Evolutionary conservation across 2,888 invertebrate species (phyloP).

Genomic region (Ariolimax columbianus): DNA sequence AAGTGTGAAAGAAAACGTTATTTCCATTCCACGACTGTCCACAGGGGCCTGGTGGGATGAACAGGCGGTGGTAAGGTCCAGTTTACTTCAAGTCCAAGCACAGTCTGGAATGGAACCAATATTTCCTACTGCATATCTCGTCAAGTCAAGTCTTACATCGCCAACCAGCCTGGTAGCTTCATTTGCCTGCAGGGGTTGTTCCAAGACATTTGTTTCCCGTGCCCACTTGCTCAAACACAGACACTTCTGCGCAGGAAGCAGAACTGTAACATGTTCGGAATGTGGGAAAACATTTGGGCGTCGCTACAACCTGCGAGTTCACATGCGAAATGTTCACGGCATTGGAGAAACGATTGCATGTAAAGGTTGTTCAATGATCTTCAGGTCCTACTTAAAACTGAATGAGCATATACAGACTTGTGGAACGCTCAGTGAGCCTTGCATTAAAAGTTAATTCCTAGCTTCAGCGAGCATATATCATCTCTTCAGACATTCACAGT

Average conservation of each 20-base stretch:
- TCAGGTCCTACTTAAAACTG: conserved; percentile 39
- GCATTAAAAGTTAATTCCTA: not conserved
- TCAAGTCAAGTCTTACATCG: not conserved
- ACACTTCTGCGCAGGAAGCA: conserved; percentile 31
- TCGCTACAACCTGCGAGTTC: conserved; percentile 50
- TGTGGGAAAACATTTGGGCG: conserved; percentile 50
- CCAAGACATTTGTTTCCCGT: conserved; percentile 25
- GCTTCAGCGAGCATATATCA: not conserved
- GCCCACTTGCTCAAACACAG: conserved; percentile 35
- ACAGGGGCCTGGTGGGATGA: conserved; percentile 39
- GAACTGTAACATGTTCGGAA: conserved; percentile 9
- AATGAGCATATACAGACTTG: conserved; percentile 42
- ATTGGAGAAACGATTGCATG: conserved; percentile 49
- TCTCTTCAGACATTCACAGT: not conserved
- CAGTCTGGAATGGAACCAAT: not conserved
- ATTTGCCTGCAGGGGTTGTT: not conserved
- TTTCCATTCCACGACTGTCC: conserved; percentile 23
- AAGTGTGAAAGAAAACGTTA: not conserved
- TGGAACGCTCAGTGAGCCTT: not conserved
- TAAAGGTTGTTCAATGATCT: conserved; percentile 30
- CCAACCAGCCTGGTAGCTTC: not conserved
- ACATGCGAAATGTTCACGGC: conserved; percentile 49
- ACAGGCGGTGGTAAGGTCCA: conserved; percentile 34
- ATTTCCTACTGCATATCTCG: conserved; percentile 11
- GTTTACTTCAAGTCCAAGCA: conserved; percentile 16